Percentiles rank a stretch among this genome's conserved stretches.
phyloP scores from a whole-genome alignment of 2,113 vertebrate species.

The Sus scrofa region DNA sequence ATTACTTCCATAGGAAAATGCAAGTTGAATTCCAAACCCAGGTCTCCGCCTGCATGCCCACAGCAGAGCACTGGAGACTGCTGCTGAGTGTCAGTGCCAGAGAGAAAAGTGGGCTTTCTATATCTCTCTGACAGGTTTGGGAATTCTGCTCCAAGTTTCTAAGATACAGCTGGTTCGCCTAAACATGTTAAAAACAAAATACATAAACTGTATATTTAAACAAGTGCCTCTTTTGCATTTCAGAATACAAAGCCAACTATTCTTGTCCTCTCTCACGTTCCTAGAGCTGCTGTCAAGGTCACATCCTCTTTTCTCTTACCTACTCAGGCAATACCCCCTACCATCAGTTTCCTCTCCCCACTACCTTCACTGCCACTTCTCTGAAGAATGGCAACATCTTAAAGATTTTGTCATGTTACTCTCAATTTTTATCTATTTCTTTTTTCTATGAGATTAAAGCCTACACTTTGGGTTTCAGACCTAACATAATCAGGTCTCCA shows the following conservation, averaged over 20 bases:
- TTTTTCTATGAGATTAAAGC: conserved; percentile 2
- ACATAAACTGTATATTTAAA: conserved; percentile 42
- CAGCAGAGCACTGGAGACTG: background rate
- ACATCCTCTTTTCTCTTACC: background rate
- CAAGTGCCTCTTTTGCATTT: conserved; percentile 67
- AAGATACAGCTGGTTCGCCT: background rate
- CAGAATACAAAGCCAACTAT: conserved; percentile 20
- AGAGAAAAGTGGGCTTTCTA: background rate
- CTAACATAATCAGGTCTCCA: background rate
- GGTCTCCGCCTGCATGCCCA: background rate
- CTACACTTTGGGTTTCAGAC: background rate
- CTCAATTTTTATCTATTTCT: background rate
- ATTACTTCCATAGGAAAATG: background rate
- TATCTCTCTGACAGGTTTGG: background rate
- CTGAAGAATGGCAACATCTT: background rate
- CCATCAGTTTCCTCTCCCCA: background rate
- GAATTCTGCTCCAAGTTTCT: background rate
- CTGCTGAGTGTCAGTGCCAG: background rate
- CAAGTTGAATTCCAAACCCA: background rate
- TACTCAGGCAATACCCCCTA: background rate
- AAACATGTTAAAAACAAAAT: conserved; percentile 50
- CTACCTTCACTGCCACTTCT: background rate
- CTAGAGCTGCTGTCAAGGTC: background rate
- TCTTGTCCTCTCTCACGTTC: background rate
- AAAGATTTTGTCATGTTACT: background rate